These are phyloP conservation scores for Ia io DNA, from an alignment of 2,113 vertebrate genomes.

Conservation along the genomic window DNA sequence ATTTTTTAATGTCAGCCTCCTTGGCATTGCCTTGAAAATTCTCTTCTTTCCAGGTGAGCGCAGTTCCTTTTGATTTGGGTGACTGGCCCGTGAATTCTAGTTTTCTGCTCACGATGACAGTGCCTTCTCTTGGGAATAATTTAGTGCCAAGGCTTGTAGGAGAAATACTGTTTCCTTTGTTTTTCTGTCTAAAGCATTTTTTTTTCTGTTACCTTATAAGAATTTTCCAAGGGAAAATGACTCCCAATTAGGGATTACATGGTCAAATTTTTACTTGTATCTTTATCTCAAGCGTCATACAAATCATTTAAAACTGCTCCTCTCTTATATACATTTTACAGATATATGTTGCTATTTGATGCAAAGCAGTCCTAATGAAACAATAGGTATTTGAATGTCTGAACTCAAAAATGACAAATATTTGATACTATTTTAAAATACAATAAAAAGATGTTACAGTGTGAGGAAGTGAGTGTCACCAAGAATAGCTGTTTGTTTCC, in stretches of 20 bases:
- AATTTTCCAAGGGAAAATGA: background rate
- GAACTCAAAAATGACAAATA: background rate
- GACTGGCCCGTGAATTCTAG: background rate
- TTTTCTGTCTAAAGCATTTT: background rate
- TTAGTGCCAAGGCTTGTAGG: background rate
- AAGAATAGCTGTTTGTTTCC: background rate
- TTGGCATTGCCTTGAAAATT: background rate
- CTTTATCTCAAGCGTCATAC: background rate
- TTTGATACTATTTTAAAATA: background rate
- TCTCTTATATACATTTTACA: background rate
- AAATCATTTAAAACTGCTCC: background rate
- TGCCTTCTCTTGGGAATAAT: background rate
- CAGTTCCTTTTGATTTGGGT: background rate
- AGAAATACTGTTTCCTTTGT: background rate
- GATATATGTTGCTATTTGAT: background rate
- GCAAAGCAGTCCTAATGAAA: background rate
- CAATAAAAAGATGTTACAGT: no score
- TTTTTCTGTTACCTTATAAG: background rate
- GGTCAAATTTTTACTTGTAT: background rate
- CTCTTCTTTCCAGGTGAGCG: background rate
- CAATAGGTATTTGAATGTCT: background rate
- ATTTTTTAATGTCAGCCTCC: slow-evolving; percentile 6
- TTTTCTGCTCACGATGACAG: background rate
- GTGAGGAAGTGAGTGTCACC: no score
- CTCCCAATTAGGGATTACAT: background rate